These are phyloP conservation scores for Protonibea diacanthus DNA, from an alignment of 2,797 vertebrate genomes.

Conservation along the genomic window DNA sequence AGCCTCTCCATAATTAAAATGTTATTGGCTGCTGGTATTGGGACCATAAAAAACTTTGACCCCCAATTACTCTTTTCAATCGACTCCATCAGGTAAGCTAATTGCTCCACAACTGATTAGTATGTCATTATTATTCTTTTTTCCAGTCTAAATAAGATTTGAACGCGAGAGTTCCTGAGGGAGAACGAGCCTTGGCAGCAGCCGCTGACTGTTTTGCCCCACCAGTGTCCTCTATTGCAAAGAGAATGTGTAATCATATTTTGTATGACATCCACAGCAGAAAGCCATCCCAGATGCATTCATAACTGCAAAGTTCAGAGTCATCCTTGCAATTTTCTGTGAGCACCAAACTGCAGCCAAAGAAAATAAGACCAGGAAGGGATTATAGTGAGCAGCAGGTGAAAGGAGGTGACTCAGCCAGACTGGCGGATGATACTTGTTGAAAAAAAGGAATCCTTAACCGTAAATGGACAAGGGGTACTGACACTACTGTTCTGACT, in stretches of 20 bases:
- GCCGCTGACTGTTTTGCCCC: constrained; percentile 49
- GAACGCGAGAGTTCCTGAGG: constrained; percentile 32
- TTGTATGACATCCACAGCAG: constrained; percentile 21
- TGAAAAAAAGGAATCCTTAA: constrained; percentile 27
- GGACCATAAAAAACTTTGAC: constrained; percentile 32
- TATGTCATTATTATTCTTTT: constrained; percentile 47
- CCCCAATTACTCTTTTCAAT: constrained; percentile 23
- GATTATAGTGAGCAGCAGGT: constrained; percentile 37
- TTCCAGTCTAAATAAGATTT: constrained; percentile 57
- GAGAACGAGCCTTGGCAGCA: constrained; percentile 37
- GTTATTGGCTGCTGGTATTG: constrained; percentile 20
- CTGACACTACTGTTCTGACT: constrained; percentile 25
- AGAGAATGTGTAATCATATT: constrained; percentile 48
- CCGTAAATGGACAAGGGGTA: background rate
- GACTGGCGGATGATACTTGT: constrained; percentile 24
- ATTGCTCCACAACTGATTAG: constrained; percentile 45
- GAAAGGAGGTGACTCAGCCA: constrained; percentile 29
- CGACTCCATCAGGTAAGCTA: constrained; percentile 31
- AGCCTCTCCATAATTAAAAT: constrained; percentile 8
- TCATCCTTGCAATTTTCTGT: constrained; percentile 32
- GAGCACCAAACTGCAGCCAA: constrained; percentile 22
- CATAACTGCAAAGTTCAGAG: constrained; percentile 45
- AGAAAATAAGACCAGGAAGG: constrained; percentile 21
- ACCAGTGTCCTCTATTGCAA: constrained; percentile 25
- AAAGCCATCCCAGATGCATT: constrained; percentile 10